A percentile compares a stretch with the other conserved stretches of the same genome.
These are phyloP conservation scores for Drosophila oshimai DNA, from an alignment of 1,140 invertebrate species.

Conservation along the genomic window DNA sequence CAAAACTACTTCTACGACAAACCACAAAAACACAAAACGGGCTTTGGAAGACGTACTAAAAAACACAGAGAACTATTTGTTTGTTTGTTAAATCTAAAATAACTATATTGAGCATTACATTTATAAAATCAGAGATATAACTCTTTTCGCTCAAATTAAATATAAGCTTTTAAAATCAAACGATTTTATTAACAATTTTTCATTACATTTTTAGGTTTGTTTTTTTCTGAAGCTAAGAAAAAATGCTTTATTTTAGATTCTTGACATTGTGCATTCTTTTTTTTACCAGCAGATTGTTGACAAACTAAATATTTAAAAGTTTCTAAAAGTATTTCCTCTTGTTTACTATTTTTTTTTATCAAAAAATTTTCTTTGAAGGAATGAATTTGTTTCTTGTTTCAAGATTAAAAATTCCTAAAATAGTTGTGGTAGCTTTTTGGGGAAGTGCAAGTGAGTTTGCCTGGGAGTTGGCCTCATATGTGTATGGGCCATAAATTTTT, in stretches of 20 bases:
- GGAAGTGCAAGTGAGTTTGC: conserved; percentile 18
- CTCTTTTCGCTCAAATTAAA: too few species aligned
- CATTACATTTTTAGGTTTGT: too few species aligned
- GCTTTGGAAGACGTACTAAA: neutral
- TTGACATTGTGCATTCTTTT: neutral
- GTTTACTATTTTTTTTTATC: neutral
- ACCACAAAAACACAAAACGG: conserved; percentile 14
- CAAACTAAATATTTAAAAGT: conserved; percentile 8
- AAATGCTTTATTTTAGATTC: neutral
- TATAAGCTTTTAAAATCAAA: too few species aligned
- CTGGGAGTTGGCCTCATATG: conserved; percentile 38
- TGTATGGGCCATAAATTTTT: conserved; percentile 74
- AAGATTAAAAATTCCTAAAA: conserved; percentile 37
- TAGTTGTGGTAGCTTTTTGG: conserved; percentile 22
- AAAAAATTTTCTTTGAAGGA: neutral
- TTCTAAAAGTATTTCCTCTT: neutral
- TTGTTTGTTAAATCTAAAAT: neutral
- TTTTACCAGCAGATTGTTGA: neutral
- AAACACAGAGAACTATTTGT: neutral
- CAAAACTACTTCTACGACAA: conserved; percentile 50
- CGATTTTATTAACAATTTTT: too few species aligned
- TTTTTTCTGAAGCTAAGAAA: too few species aligned
- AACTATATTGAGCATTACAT: too few species aligned
- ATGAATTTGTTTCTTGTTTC: conserved; percentile 17
- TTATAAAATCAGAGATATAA: too few species aligned